Base-by-base conservation (phyloP, 2,888 invertebrate genomes). In the Leucophenga maculata region DNA sequence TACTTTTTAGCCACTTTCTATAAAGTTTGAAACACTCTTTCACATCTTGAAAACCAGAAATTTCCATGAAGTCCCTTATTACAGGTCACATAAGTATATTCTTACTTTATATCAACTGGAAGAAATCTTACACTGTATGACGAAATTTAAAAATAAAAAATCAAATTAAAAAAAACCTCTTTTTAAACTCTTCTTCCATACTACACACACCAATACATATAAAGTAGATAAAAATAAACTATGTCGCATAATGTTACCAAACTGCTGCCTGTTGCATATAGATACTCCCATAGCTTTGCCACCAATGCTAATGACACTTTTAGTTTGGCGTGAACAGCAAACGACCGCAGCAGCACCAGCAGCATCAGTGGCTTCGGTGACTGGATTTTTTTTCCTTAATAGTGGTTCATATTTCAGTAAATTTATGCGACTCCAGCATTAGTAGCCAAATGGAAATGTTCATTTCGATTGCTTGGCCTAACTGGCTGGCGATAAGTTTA, bases 371-470 rank as follows among this genome's bases (percentile, higher is more conserved):
- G 26, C 3, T 4, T 26, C 16, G 50, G 50, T 16, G 31, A 68
- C 16, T 14, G 69, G 72, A 67, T 39, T 39, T 39, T 39, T n/a
- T n/a, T n/a, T n/a, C n/a, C n/a, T n/a, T 39, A 39, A 39, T 75
- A 84, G 77, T 75, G 82, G 82, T 82, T 80, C 82, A 84, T 82
- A 82, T 83, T 84, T 82, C 76, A 83, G 74, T 31, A 72, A 83
- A 84, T 78, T 82, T 82, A 84, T 77, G 66, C 69, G 69, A 44
- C 57, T 50, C n/a, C 48, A 31, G 39, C 69, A 64, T 64, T 69
- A 55, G 59, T 57, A 54, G 62, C 32, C 18, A 44, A 48, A 50
- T 50, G 50, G 50, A 18, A 50, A 50, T 50, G 50, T 18, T 18
- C 16, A n/a, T 11, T n/a, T n/a, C 50, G 18, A 50, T 50, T 50